Evolutionary conservation across 2,888 invertebrate species (phyloP).

Genomic region (Leptinotarsa juncta): DNA sequence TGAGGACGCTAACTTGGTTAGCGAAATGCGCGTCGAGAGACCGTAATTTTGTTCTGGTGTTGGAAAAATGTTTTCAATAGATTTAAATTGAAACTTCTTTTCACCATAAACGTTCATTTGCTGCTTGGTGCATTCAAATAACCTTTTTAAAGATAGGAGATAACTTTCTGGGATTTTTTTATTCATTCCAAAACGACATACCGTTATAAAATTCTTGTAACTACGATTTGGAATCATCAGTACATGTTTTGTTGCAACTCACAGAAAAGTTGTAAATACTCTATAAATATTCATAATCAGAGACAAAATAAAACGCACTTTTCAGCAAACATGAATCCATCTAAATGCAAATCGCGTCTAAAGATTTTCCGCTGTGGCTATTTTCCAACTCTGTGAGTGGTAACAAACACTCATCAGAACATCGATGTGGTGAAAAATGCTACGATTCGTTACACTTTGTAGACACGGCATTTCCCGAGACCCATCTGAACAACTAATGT

Average conservation of each 20-base stretch:
- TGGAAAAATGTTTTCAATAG: no score
- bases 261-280: slow-evolving; percentile 11
- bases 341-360: slow-evolving; percentile 25
- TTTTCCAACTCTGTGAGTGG: neutral
- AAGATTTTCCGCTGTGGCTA: slow-evolving; percentile 6
- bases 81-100: no score
- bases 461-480: slow-evolving; percentile 5
- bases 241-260: neutral
- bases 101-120: no score
- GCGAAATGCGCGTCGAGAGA: no score
- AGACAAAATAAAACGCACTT: slow-evolving; percentile 10
- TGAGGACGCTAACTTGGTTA: no score
- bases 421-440: slow-evolving; percentile 5
- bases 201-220: no score
- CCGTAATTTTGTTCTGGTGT: no score
- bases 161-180: no score
- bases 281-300: slow-evolving; percentile 25
- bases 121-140: no score
- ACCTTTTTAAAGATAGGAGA: no score
- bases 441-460: neutral
- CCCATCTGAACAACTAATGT: neutral
- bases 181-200: no score
- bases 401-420: slow-evolving; percentile 11
- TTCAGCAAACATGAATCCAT: slow-evolving; percentile 17
- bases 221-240: neutral